Evolutionary conservation across 1,140 invertebrate genomes (phyloP).

Genomic region (Aphaenogaster floridana): DNA sequence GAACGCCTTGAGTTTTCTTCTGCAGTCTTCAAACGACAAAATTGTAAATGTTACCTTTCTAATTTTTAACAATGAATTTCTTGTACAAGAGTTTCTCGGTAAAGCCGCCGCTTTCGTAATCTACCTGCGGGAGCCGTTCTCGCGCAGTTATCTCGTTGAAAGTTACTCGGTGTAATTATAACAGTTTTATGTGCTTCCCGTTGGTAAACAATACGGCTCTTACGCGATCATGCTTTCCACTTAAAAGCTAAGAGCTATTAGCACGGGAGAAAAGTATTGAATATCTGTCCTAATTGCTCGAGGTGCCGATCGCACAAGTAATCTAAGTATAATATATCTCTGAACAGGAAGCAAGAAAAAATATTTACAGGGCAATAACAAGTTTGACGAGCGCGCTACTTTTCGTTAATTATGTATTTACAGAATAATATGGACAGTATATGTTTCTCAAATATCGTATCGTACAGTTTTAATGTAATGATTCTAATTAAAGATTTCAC

Average conservation of each 20-base stretch:
- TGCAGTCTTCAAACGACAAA: background rate
- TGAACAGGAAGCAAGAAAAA: background rate
- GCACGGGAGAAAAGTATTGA: slow-evolving; percentile 13
- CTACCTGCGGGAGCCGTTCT: background rate
- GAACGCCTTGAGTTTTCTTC: background rate
- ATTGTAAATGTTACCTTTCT: background rate
- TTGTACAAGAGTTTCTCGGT: background rate
- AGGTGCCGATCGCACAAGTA: background rate
- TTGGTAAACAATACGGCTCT: slow-evolving; percentile 47
- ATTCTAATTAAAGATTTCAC: slow-evolving; percentile 20
- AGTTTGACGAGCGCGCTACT: background rate
- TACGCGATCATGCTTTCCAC: slow-evolving; percentile 5
- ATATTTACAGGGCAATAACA: background rate
- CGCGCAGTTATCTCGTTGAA: slow-evolving; percentile 8
- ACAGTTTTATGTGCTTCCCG: slow-evolving; percentile 33
- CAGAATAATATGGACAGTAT: background rate
- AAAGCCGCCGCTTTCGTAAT: background rate
- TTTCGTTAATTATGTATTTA: slow-evolving; percentile 2
- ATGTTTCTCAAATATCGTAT: background rate
- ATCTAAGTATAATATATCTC: background rate
- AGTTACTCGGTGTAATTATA: slow-evolving; percentile 37
- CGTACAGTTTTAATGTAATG: background rate
- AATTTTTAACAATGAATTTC: slow-evolving; percentile 29
- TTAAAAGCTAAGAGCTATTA: slow-evolving; percentile 9
- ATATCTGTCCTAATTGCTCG: background rate